phyloP scores from a whole-genome alignment of 1,140 invertebrate genomes.

The Teleopsis dalmanni region DNA sequence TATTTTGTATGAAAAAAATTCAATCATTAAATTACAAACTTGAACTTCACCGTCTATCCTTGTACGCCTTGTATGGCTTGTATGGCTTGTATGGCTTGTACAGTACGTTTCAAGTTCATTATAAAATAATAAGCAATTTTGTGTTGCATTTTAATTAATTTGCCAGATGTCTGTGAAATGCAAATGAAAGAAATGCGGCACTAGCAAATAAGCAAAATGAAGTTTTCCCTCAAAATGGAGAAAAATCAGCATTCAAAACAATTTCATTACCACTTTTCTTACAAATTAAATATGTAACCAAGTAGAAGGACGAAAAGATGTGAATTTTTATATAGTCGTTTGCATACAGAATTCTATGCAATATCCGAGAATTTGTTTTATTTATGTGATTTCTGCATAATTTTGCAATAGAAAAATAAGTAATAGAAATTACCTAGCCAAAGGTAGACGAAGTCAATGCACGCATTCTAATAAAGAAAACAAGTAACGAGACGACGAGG shows the following conservation, averaged over 20 bases:
- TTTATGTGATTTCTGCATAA: neutral
- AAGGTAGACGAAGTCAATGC: slow-evolving; percentile 13
- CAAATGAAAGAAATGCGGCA: too few species aligned
- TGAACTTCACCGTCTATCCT: too few species aligned
- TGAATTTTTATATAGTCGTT: neutral
- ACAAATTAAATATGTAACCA: neutral
- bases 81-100: too few species aligned
- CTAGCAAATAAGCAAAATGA: too few species aligned
- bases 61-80: too few species aligned
- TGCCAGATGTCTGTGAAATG: too few species aligned
- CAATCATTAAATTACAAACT: too few species aligned
- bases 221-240: too few species aligned
- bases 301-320: neutral
- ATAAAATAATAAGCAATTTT: too few species aligned
- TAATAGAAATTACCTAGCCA: neutral
- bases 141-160: slow-evolving; percentile 5
- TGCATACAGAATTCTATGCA: neutral
- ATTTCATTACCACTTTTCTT: neutral
- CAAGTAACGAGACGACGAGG: neutral
- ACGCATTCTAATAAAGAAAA: slow-evolving; percentile 16
- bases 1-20: too few species aligned
- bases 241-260: neutral
- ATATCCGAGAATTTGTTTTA: neutral
- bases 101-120: too few species aligned
- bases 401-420: neutral